Percentiles rank a stretch among this genome's conserved stretches.
phyloP scores from a whole-genome alignment of 1,140 invertebrate genomes.

The Elysia chlorotica region DNA sequence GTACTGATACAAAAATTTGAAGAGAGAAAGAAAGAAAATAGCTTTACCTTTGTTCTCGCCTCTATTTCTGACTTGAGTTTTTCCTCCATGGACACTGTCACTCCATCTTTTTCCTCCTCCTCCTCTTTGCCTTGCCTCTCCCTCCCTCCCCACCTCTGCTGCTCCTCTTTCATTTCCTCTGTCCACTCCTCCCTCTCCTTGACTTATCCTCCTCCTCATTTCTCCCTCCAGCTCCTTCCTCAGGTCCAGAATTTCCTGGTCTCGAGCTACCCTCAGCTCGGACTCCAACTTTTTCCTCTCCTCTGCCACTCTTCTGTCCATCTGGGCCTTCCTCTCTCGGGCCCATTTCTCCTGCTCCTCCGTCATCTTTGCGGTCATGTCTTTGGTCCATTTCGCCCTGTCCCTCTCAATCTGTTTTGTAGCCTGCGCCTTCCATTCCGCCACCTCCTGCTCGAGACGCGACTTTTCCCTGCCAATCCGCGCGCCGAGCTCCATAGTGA shows the following conservation, averaged over 20 bases:
- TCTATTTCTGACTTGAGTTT: neutral
- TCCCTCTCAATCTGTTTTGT: neutral
- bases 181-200: too few relatives aligned
- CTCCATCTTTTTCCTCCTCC: neutral
- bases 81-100: neutral
- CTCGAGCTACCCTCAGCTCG: neutral
- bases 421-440: neutral
- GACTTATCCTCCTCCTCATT: too few relatives aligned
- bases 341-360: neutral
- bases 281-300: neutral
- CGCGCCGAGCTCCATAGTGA: neutral
- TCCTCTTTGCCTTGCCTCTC: neutral
- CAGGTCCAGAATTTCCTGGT: neutral
- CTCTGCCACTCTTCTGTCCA: neutral
- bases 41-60: neutral
- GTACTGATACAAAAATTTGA: too few relatives aligned
- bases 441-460: neutral
- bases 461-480: neutral
- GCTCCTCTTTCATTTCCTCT: too few relatives aligned
- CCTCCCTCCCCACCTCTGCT: neutral
- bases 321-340: neutral
- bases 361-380: neutral
- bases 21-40: too few relatives aligned
- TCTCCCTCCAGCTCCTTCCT: neutral
- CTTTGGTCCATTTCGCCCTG: neutral